These are phyloP conservation scores for Reticulitermes speratus DNA, from an alignment of 1,140 invertebrate genomes.

Conservation along the genomic window DNA sequence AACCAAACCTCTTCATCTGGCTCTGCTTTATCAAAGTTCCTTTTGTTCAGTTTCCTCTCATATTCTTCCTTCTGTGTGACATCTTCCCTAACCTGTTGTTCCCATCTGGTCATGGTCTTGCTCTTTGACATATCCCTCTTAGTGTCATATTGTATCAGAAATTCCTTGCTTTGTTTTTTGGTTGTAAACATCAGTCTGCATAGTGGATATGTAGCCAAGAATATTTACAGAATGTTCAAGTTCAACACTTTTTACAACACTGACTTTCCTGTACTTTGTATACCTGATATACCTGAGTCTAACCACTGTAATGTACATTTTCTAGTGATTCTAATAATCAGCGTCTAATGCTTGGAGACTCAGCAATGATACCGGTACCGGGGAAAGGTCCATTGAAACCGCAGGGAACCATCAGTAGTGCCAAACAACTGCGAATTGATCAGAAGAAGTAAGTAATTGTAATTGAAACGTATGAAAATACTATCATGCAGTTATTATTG, in stretches of 20 bases:
- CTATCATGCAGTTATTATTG: no score
- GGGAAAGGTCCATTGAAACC: constrained; percentile 77
- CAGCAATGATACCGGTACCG: constrained; percentile 83
- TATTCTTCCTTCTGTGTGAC: no score
- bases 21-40: no score
- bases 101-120: no score
- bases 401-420: constrained; percentile 80
- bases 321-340: constrained; percentile 88
- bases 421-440: constrained; percentile 81
- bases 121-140: no score
- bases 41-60: no score
- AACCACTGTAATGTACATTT: constrained; percentile 38
- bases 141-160: no score
- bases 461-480: neutral
- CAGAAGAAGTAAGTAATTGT: constrained; percentile 70
- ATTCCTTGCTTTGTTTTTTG: no score
- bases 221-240: neutral
- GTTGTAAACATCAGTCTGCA: no score
- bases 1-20: no score
- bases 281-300: no score
- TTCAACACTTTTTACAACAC: neutral
- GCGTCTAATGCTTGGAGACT: constrained; percentile 82
- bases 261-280: neutral
- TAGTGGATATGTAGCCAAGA: neutral
- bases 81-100: no score